Evolutionary conservation across 2,113 vertebrate genomes (phyloP).

Genomic region (Mellivora capensis): DNA sequence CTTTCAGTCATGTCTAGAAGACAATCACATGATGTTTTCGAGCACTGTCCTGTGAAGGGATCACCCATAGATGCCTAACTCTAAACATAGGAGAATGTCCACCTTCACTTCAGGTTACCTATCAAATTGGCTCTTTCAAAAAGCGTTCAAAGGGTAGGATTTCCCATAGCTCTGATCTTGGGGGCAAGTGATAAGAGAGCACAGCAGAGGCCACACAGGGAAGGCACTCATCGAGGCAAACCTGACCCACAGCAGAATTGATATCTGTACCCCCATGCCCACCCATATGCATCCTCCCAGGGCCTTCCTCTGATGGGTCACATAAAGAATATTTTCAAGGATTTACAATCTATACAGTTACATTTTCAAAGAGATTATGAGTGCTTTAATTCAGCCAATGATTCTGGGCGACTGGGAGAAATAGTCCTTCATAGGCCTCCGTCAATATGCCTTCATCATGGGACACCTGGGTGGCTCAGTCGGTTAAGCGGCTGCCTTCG

Average conservation of each 20-base stretch:
- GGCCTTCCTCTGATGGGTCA: neutral
- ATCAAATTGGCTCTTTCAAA: neutral
- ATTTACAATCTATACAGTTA: neutral
- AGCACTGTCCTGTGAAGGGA: neutral
- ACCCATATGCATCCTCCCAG: neutral
- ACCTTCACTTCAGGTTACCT: neutral
- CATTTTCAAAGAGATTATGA: neutral
- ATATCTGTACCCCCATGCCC: neutral
- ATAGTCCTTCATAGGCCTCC: too few species aligned
- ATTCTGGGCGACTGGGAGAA: neutral
- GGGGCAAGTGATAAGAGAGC: neutral
- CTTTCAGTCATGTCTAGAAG: neutral
- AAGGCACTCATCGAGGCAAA: neutral
- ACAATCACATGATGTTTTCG: neutral
- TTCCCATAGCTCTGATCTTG: neutral
- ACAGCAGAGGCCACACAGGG: neutral
- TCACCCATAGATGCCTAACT: neutral
- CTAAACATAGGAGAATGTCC: neutral
- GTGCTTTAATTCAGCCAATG: neutral
- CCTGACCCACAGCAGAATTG: rapidly evolving
- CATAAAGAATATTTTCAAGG: neutral
- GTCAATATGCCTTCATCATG: too few species aligned
- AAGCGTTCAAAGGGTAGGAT: neutral
- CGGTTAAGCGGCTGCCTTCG: too few species aligned
- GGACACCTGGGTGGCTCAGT: too few species aligned